Percentiles rank a stretch among this genome's conserved stretches.
Conservation (phyloP, 2,888 invertebrate genomes). For the Drosophila aldrichi region DNA sequence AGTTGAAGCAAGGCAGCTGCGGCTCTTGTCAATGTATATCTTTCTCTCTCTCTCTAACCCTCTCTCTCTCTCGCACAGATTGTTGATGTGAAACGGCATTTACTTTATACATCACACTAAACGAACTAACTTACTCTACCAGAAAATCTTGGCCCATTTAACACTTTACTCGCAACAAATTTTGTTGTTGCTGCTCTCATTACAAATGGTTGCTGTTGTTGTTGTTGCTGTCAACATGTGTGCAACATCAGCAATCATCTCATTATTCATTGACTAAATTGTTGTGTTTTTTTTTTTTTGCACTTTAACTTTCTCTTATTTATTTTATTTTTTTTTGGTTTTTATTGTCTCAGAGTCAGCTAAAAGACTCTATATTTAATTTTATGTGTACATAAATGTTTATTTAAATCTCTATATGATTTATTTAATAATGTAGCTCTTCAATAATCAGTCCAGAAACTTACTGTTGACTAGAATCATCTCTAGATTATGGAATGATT, state of each 20-base stretch:
- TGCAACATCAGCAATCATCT: conserved; percentile 2
- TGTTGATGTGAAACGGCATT: conserved; percentile 10
- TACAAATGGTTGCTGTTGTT: conserved; percentile 10
- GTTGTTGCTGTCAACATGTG: neutral
- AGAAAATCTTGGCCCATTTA: conserved; percentile 18
- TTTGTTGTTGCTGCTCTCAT: conserved; percentile 4
- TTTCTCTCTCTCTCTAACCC: neutral
- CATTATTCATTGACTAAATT: conserved; percentile 1
- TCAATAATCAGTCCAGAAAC: no score
- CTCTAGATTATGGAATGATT: no score
- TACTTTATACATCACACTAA: conserved; percentile 14
- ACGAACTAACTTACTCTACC: conserved; percentile 11
- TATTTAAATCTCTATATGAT: neutral
- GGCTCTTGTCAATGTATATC: neutral
- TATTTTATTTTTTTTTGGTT: no score
- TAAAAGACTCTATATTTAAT: neutral
- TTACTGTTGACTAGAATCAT: no score
- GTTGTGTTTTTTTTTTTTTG: neutral
- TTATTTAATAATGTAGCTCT: neutral
- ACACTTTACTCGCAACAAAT: conserved; percentile 11
- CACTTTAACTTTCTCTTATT: no score
- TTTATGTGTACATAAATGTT: no score
- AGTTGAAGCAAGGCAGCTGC: conserved; percentile 12
- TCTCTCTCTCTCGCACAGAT: neutral
- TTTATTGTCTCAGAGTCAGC: neutral